Conservation (phyloP, 2,797 vertebrate genomes). For the Eleutherodactylus coqui region DNA sequence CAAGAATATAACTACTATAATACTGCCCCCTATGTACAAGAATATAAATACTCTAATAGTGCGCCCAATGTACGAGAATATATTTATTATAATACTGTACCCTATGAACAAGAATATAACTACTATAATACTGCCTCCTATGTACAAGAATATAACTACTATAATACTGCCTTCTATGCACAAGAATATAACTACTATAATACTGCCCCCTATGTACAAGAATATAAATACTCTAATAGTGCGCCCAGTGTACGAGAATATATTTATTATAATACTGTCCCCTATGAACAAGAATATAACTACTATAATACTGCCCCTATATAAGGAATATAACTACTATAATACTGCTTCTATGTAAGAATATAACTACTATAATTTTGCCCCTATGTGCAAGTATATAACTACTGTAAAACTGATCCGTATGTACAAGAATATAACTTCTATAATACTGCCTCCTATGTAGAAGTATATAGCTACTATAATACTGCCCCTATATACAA, state of each 20-base stretch:
- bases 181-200: constrained; percentile 12
- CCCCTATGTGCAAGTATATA: constrained; percentile 3
- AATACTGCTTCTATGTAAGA: not conserved
- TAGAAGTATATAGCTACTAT: constrained; percentile 12
- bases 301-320: constrained; percentile 4
- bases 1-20: too few species aligned
- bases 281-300: not conserved
- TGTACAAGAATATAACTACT: constrained; percentile 9
- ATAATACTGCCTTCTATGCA: not conserved
- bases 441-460: not conserved
- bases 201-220: not conserved
- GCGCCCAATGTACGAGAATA: not conserved
- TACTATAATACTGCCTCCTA: not conserved
- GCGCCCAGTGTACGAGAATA: not conserved
- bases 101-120: constrained; percentile 9
- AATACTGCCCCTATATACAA: constrained; percentile 4
- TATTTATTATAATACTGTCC: not conserved
- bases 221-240: constrained; percentile 1
- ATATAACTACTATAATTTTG: too few species aligned
- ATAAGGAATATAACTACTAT: not conserved
- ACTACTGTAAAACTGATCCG: not conserved
- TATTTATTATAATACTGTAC: not conserved
- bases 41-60: constrained; percentile 1
- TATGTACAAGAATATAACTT: not conserved
- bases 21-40: not conserved